phyloP scores from a whole-genome alignment of 2,888 invertebrate species.

The Drosophila neonasuta region DNA sequence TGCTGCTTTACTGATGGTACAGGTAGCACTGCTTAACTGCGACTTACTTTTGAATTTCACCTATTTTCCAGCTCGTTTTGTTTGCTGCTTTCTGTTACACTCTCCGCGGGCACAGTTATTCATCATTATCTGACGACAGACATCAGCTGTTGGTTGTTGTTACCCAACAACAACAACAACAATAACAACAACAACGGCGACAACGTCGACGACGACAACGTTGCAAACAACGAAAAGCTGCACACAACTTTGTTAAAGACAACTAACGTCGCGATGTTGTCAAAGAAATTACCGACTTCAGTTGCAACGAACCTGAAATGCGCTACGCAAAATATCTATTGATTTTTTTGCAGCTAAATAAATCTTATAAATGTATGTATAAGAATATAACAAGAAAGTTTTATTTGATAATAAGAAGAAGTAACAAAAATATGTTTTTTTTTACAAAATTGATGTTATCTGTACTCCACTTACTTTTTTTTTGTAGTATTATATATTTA shows the following conservation, averaged over 20 bases:
- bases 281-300: not conserved
- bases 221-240: conserved; percentile 53
- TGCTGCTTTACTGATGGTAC: not conserved
- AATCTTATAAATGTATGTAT: too few species aligned
- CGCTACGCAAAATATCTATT: conserved; percentile 3
- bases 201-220: conserved; percentile 32
- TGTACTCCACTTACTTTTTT: too few species aligned
- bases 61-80: conserved; percentile 36
- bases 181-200: conserved; percentile 17
- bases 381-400: too few species aligned
- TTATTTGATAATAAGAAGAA: too few species aligned
- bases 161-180: conserved; percentile 48
- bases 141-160: conserved; percentile 67
- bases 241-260: conserved; percentile 52
- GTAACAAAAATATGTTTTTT: too few species aligned
- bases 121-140: conserved; percentile 67
- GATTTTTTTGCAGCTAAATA: not conserved
- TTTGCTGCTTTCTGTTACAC: conserved; percentile 24
- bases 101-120: conserved; percentile 60
- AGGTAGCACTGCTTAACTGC: conserved; percentile 35
- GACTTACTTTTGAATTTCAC: conserved; percentile 61
- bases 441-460: too few species aligned
- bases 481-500: too few species aligned
- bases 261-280: conserved; percentile 22
- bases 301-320: not conserved